Conservation (phyloP, 2,113 vertebrate genomes). For the Cercopithecus mona region DNA sequence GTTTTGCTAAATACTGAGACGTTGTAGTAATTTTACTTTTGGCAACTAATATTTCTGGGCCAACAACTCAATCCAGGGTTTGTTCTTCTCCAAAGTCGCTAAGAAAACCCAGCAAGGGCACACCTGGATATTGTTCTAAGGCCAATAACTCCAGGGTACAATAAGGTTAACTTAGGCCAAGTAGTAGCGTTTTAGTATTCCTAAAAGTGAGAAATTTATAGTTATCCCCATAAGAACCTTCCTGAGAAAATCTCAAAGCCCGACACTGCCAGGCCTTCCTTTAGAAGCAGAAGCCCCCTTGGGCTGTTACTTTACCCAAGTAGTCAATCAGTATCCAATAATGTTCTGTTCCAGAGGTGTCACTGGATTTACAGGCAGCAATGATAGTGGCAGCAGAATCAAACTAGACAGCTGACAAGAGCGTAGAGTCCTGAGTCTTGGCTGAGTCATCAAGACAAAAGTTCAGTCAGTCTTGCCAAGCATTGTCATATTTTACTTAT, state of each 20-base stretch:
- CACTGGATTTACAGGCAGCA: slow-evolving; percentile 46
- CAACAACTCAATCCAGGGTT: not conserved
- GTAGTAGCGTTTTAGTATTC: slow-evolving; percentile 57
- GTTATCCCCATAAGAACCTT: slow-evolving; percentile 76
- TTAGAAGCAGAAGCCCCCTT: not conserved
- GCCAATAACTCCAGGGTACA: slow-evolving; percentile 32
- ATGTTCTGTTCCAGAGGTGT: slow-evolving; percentile 52
- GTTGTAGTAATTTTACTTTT: not conserved
- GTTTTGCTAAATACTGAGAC: not conserved
- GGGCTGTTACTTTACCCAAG: slow-evolving; percentile 52
- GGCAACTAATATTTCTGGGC: not conserved
- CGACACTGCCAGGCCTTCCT: slow-evolving; percentile 31
- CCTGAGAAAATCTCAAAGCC: slow-evolving; percentile 69
- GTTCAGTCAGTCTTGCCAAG: slow-evolving; percentile 7
- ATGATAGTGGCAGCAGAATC: slow-evolving; percentile 55
- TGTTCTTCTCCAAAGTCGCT: not conserved
- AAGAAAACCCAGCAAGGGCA: not conserved
- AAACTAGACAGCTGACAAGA: slow-evolving; percentile 60
- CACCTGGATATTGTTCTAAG: not conserved
- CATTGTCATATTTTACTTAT: slow-evolving; percentile 58
- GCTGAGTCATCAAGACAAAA: slow-evolving; percentile 59
- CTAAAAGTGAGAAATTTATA: slow-evolving; percentile 72
- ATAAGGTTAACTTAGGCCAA: slow-evolving; percentile 64
- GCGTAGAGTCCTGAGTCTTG: not conserved
- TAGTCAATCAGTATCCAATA: slow-evolving; percentile 59